Base-by-base conservation (phyloP, 2,797 vertebrate species). In the Podargus strigoides region DNA sequence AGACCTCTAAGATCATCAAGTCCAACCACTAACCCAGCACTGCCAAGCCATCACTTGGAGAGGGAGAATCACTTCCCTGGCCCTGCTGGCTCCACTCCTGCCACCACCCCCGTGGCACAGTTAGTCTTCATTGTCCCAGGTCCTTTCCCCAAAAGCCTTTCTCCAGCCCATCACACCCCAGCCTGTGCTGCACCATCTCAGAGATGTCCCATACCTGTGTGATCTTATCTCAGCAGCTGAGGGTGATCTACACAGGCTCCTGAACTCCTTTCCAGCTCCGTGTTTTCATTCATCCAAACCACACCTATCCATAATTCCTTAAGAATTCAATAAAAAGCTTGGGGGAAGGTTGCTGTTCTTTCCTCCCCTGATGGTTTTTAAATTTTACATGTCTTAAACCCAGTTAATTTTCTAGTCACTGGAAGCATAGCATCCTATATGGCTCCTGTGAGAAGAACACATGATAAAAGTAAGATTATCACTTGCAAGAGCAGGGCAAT, bases 351-450 rank as follows among this genome's bases (percentile, higher is more conserved):
- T 94, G 24, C 50, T 84, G 5, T 62, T 93, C 47, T 69, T 96
- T 89, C 74, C 47, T 94, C 77, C 72, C 74, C 7, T 1, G 3
- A n/a, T 39, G 55, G 18, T 37, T 93, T 96, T 95, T 66, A 90
- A 82, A 78, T 68, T 94, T 88, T 81, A 88, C 13, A 13, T 73
- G 7, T 72, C 88, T 91, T 89, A 82, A 90, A 90, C 83, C 39
- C 27, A n/a, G 53, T 89, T 86, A 78, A 78, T 66, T 75, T 34
- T 39, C 46, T 83, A 26, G 44, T 86, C 62, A 24, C 44, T 84
- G 80, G 60, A 72, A 88, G 42, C 0, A 3, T 30, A 64, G 80
- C 76, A 88, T 94, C 79, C 73, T 85, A 8, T 84, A 49, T 75
- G 12, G 58, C 55, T 95, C 84, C 81, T 50, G 26, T 62, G 90